These are phyloP conservation scores for Drosophila tristis DNA, from an alignment of 1,140 invertebrate species.

Conservation along the genomic window DNA sequence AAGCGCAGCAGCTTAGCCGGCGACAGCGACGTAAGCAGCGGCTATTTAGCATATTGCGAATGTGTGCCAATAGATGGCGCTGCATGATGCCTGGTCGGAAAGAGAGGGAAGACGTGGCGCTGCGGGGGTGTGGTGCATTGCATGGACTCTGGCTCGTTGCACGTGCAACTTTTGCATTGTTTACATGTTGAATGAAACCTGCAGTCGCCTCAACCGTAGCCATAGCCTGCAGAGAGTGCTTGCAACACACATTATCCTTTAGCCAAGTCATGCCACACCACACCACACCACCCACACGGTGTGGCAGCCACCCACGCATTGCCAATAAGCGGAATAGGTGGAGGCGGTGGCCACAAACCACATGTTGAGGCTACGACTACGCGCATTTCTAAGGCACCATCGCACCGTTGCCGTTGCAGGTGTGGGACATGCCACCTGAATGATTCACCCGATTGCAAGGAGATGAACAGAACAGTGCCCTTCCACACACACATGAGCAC, in stretches of 20 bases:
- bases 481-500: conserved; percentile 9
- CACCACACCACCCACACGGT: conserved; percentile 18
- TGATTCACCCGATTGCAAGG: conserved; percentile 58
- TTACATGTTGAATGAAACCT: conserved; percentile 64
- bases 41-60: conserved; percentile 78
- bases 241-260: conserved; percentile 46
- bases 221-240: conserved; percentile 11
- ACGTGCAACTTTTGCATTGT: conserved; percentile 79
- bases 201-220: conserved; percentile 29
- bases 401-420: conserved; percentile 13
- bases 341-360: conserved; percentile 48
- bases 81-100: conserved; percentile 52
- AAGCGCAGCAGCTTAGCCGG: conserved; percentile 44
- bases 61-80: conserved; percentile 80
- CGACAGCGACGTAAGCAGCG: conserved; percentile 33
- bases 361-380: conserved; percentile 71
- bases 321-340: conserved; percentile 26
- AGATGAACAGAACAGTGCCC: conserved; percentile 13
- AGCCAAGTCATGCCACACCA: conserved; percentile 38
- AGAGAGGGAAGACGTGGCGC: conserved; percentile 23
- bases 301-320: conserved; percentile 44
- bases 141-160: conserved; percentile 34
- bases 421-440: conserved; percentile 44
- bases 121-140: too few relatives aligned
- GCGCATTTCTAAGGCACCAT: conserved; percentile 67